Conservation (phyloP, 2,888 invertebrate species). For the Alviniconcha strummeri region DNA sequence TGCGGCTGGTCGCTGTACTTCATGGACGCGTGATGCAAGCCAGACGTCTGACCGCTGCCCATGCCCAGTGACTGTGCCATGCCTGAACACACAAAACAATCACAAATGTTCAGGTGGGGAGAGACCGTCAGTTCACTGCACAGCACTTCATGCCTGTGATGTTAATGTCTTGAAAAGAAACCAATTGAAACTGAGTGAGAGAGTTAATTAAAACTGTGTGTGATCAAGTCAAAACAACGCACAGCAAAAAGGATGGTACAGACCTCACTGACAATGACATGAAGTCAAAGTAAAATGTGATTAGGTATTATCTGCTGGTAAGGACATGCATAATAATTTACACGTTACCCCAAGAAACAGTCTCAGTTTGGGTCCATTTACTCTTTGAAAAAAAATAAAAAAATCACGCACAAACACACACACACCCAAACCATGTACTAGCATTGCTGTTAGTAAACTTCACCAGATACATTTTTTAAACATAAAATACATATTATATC, state of each 20-base stretch:
- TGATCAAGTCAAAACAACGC: no score
- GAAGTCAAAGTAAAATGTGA: no score
- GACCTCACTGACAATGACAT: no score
- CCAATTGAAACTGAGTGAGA: no score
- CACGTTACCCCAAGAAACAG: background rate
- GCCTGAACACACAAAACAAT: slow-evolving; percentile 6
- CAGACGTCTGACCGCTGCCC: slow-evolving; percentile 46
- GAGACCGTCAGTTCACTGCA: no score
- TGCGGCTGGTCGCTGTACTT: slow-evolving; percentile 82
- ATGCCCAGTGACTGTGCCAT: slow-evolving; percentile 30
- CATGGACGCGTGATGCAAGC: slow-evolving; percentile 49
- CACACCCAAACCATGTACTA: background rate
- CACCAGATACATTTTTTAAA: background rate
- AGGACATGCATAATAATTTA: background rate
- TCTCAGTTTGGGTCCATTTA: background rate
- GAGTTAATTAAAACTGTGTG: no score
- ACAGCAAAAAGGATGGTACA: no score
- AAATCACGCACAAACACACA: background rate
- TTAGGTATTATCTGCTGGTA: background rate
- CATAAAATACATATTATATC: background rate
- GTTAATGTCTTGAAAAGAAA: no score
- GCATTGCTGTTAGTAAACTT: background rate
- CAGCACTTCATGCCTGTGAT: no score
- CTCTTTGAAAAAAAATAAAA: background rate
- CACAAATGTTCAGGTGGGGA: background rate